phyloP scores from a whole-genome alignment of 2,797 vertebrate species.

The Lepilemur septentrionalis region DNA sequence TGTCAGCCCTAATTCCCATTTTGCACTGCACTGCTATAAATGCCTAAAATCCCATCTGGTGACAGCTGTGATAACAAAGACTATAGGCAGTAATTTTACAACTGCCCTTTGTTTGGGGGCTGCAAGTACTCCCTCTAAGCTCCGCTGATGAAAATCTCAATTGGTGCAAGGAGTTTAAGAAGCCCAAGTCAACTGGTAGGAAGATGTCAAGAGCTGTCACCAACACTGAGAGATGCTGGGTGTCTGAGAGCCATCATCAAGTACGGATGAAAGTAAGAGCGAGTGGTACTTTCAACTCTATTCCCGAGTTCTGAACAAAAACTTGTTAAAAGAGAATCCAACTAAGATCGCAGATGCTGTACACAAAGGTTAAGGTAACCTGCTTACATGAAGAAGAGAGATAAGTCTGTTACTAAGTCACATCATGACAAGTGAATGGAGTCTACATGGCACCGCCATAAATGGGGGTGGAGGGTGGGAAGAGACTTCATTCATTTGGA shows the following conservation, averaged over 20 bases:
- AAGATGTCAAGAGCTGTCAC: neutral
- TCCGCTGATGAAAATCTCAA: neutral
- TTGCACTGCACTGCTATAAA: neutral
- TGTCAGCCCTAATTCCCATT: neutral
- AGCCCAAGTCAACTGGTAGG: neutral
- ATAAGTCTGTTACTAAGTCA: no score
- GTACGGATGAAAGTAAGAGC: neutral
- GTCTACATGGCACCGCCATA: fast-evolving
- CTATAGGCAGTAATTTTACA: neutral
- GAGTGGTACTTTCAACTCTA: neutral
- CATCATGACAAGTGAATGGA: neutral
- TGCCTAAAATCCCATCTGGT: neutral
- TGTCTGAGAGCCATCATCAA: neutral
- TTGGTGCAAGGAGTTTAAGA: neutral
- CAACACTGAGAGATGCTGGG: neutral
- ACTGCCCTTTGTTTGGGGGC: neutral
- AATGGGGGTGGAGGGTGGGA: fast-evolving
- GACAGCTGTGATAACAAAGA: constrained; percentile 19
- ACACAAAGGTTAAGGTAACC: neutral
- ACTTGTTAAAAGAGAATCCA: neutral
- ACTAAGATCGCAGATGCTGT: neutral
- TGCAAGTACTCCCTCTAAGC: neutral
- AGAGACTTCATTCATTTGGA: neutral
- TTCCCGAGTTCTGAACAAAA: neutral
- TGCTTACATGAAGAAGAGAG: neutral